Base-by-base conservation (phyloP, 2,113 vertebrate species). In the Herpailurus yagouaroundi region DNA sequence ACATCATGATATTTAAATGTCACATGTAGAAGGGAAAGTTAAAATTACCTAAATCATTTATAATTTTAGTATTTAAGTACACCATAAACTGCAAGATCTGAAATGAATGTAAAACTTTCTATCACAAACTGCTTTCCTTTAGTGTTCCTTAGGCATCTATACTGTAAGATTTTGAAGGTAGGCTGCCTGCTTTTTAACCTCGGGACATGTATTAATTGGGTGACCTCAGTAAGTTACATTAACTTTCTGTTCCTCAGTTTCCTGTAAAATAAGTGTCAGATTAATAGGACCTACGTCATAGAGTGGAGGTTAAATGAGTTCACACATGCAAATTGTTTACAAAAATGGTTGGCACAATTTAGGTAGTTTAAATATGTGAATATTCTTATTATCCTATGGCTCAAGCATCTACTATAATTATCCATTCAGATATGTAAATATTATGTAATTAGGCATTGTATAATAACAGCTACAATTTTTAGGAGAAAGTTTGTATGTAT, bases 1-100 rank as follows among this genome's bases (percentile, higher is more conserved):
- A 50, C 15, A 76, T 79, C 91, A 93, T 88, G 38, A 45, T 57
- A 89, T 18, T 89, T 64, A 95, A 79, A 94, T 88, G 64, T 87
- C 5, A 89, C 16, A 16, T 50, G 3, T 68, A 36, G 85, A 92
- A 82, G 9, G 57, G 80, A 93, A 90, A 45, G 11, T 64, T 81
- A 93, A 48, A 80, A 50, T 60, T 76, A 19, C 14, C 18, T 31
- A 31, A 94, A 87, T 63, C 41, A 55, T 90, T 93, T 91, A 86
- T 57, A 71, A 92, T 81, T 74, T 66, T 57, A 83, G 4, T 18
- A 76, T 52, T 66, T 18, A 95, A 95, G 82, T 60, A 63, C 1
- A 48, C 5, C 4, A 50, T 12, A 74, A 55, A 68, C 50, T 25
- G 13, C 7, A 31, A 66, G 15, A 94, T 15, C 9, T 45, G 4